Evolutionary conservation across 2,113 vertebrate species (phyloP), one percentile per base, ranked within the genome.

Genomic region (Melospiza georgiana): DNA sequence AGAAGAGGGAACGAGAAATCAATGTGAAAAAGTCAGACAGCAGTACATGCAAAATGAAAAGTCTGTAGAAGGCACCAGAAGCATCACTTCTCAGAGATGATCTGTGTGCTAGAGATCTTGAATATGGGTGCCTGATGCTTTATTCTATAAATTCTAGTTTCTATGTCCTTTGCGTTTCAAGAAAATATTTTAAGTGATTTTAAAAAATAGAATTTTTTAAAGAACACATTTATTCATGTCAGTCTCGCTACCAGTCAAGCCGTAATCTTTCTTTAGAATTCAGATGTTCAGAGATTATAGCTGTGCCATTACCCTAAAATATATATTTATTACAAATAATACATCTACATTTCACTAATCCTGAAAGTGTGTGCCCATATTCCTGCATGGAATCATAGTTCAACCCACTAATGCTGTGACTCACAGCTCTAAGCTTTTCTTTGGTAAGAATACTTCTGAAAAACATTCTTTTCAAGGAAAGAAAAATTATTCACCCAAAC

Each of bases 271-370:
- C 87, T 90, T 94, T 79, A 76, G 31, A 78, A 77, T 58, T 86
- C 78, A 96, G 88, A 59, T 96, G 80, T 95, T 93, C 92, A 78
- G 59, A 95, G 52, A 88, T 81, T 89, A 37, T 55, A 72, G 35
- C n/a, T 43, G 48, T 85, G n/a, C 33, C 71, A 39, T 91, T 94
- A 79, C 54, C 18, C 63, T 75, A 72, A 95, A 89, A 93, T 58
- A 48, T 28, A 77, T 93, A 94, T 96, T 92, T 80, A 75, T 90
- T 93, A 72, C 43, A 90, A 92, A 73, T 55, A 76, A 39, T 46
- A 86, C 37, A 69, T 95, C 66, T 94, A 73, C 43, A 72, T 88
- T 66, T 87, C 74, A 67, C 31, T 81, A 84, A 74, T 66, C 49
- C 57, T 89, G 25, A 62, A 79, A 94, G 73, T 76, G 51, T 48